These are phyloP conservation scores for Salvelinus fontinalis DNA, from an alignment of 2,113 vertebrate genomes.

Conservation along the genomic window DNA sequence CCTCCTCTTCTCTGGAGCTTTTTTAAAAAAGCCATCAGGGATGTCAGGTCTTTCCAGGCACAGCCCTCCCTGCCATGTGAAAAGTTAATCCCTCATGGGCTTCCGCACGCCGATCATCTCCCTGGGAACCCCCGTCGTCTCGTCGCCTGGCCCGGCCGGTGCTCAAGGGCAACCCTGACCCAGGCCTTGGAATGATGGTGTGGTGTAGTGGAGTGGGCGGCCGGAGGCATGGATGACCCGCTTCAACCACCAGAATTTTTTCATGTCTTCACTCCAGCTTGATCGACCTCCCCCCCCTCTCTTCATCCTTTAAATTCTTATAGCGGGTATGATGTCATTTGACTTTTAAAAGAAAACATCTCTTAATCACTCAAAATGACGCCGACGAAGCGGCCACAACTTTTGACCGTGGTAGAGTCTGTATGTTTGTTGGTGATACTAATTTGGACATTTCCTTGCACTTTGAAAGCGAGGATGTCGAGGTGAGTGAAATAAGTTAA, in stretches of 20 bases:
- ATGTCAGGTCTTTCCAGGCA: constrained; percentile 83
- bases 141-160: constrained; percentile 54
- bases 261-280: no score
- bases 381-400: no score
- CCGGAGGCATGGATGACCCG: constrained; percentile 41
- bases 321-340: no score
- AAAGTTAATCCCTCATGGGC: constrained; percentile 83
- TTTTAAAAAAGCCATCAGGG: constrained; percentile 84
- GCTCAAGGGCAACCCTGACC: constrained; percentile 57
- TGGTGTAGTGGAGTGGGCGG: not conserved
- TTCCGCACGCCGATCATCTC: constrained; percentile 77
- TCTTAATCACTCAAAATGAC: no score
- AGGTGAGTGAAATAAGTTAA: no score
- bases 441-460: no score
- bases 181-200: constrained; percentile 22
- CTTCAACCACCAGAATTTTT: not conserved
- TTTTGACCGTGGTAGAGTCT: no score
- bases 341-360: no score
- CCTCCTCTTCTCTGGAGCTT: constrained; percentile 62
- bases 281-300: no score
- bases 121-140: constrained; percentile 77
- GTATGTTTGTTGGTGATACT: no score
- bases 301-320: no score
- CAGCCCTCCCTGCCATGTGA: constrained; percentile 83
- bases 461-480: no score